Evolutionary conservation across 2,113 vertebrate genomes (phyloP), one percentile per base, ranked within the genome.

Genomic region (Anhinga anhinga): DNA sequence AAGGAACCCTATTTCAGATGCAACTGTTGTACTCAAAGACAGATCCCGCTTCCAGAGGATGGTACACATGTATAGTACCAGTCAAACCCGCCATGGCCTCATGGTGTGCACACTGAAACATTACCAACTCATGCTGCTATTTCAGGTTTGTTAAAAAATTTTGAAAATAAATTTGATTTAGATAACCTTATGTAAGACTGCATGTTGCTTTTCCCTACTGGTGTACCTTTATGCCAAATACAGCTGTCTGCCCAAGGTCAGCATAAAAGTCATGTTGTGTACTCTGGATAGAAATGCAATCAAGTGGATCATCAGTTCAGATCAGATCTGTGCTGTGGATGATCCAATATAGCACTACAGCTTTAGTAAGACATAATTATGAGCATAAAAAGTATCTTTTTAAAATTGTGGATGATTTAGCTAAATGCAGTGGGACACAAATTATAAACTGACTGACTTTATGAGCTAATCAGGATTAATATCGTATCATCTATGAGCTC

Each of bases 391-490:
- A 71, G 1, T 71, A 19, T 38, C 18, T 65, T 69, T 87, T 66
- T 66, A 1, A 52, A 88, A 59, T 13, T 40, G n/a, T 52, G 44
- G 27, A 53, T 91, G 74, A 96, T 95, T 93, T 94, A 87, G 47
- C 73, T 94, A 76, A 79, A 61, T 85, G 73, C 11, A 2, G 40
- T 49, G 30, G 61, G 91, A 76, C 95, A 94, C 81, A 93, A 96
- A 90, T 96, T 93, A 87, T 23, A 77, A 91, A 1, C 2, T 91
- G 90, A 56, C 70, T 79, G 90, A 83, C 30, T 96, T 94, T 93
- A 91, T 73, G 91, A 96, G 81, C 61, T 93, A 91, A 90, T 96
- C 78, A 94, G 66, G 74, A 90, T 87, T 93, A 87, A 85, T 94
- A 58, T 34, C 79, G 50, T 56, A 69, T 56, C 14, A 49, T 61